A percentile compares a stretch with the other conserved stretches of the same genome.
Evolutionary conservation across 1,140 invertebrate genomes (phyloP).

Genomic region (Leptoteleia sp.): DNA sequence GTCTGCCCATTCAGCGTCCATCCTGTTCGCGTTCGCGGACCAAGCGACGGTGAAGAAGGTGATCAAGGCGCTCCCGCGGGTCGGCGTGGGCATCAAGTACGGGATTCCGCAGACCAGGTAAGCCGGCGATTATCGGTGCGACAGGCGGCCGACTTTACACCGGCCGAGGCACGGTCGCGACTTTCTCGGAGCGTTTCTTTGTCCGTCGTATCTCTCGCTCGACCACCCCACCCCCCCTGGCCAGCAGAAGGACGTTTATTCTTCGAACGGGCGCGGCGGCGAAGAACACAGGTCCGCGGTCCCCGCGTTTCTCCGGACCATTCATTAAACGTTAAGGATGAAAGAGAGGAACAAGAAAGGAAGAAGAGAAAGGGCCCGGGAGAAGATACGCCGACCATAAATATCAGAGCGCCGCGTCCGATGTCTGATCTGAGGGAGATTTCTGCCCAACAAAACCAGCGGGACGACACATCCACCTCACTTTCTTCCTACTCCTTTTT

Average conservation of each 20-base stretch:
- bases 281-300: conserved; percentile 78
- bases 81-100: conserved; percentile 99
- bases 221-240: conserved; percentile 13
- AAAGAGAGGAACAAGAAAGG: conserved; percentile 62
- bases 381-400: conserved; percentile 79
- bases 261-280: conserved; percentile 69
- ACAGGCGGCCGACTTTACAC: conserved; percentile 32
- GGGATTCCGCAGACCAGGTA: conserved; percentile 98
- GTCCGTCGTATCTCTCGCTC: conserved; percentile 1
- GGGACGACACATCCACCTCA: conserved; percentile 34
- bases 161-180: conserved; percentile 12
- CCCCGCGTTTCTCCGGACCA: conserved; percentile 74
- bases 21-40: conserved; percentile 99
- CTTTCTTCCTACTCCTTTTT: conserved; percentile 53
- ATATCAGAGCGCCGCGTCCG: conserved; percentile 75
- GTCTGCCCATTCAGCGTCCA: conserved; percentile 90
- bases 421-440: conserved; percentile 77
- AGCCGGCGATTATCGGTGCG: conserved; percentile 68
- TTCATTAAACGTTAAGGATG: conserved; percentile 77
- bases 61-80: conserved; percentile 97
- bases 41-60: conserved; percentile 98
- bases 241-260: conserved; percentile 41
- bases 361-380: conserved; percentile 61
- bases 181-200: conserved; percentile 52
- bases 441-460: conserved; percentile 72